phyloP scores from a whole-genome alignment of 2,888 invertebrate genomes.

The Tenthredo distinguenda region DNA sequence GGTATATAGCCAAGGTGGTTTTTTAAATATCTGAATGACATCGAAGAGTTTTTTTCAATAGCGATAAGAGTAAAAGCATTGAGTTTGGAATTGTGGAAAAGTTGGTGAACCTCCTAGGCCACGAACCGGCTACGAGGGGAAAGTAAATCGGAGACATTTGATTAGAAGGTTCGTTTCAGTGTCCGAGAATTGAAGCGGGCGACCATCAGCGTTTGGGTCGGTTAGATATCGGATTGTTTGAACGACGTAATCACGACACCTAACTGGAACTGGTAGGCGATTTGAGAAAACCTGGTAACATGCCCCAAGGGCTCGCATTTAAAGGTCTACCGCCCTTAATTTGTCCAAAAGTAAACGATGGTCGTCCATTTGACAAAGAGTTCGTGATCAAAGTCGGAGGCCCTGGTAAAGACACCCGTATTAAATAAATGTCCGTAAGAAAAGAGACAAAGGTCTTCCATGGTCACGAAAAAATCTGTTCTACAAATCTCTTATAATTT shows the following conservation, averaged over 20 bases:
- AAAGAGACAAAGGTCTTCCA: not conserved
- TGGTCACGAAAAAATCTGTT: not conserved
- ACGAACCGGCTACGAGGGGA: not conserved
- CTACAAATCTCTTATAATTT: not conserved
- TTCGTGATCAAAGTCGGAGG: conserved; percentile 8
- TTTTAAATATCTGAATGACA: not conserved
- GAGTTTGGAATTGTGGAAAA: not conserved
- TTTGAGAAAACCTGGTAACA: conserved; percentile 29
- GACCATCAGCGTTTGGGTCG: conserved; percentile 35
- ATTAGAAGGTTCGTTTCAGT: conserved; percentile 33
- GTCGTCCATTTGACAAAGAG: conserved; percentile 35
- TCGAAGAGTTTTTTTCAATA: not conserved
- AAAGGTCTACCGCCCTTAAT: conserved; percentile 23
- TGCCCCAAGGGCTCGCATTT: conserved; percentile 9
- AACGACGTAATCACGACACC: conserved; percentile 44
- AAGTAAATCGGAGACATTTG: conserved; percentile 36
- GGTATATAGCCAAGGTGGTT: not conserved
- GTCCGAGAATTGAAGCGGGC: conserved; percentile 25
- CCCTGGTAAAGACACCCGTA: not conserved
- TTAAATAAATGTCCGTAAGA: not conserved
- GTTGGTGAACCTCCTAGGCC: not conserved
- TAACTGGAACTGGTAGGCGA: conserved; percentile 38
- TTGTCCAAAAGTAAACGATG: conserved; percentile 39
- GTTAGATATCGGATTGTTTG: conserved; percentile 43
- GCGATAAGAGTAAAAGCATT: conserved; percentile 13